phyloP scores from a whole-genome alignment of 2,888 invertebrate genomes.

The Eucera pruinosa region DNA sequence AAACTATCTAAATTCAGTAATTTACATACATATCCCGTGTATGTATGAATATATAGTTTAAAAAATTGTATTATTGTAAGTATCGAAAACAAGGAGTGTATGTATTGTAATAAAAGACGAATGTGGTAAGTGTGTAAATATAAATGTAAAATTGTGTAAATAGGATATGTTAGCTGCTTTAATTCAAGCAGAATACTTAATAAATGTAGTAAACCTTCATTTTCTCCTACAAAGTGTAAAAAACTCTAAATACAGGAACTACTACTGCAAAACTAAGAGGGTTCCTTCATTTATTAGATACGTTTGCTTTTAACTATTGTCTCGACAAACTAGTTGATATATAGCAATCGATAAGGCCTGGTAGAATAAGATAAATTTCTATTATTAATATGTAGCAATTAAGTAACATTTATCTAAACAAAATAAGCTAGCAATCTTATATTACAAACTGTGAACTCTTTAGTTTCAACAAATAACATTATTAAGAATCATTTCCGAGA shows the following conservation, averaged over 20 bases:
- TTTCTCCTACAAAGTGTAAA: conserved; percentile 20
- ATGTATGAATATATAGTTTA: not conserved
- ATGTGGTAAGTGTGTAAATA: conserved; percentile 15
- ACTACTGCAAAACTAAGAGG: conserved; percentile 17
- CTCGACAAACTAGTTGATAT: conserved; percentile 25
- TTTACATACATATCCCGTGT: not conserved
- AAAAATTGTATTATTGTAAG: not conserved
- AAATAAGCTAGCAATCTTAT: not conserved
- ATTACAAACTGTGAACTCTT: conserved; percentile 11
- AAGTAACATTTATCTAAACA: conserved; percentile 9
- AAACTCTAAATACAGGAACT: conserved; percentile 31
- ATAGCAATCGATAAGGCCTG: conserved; percentile 18
- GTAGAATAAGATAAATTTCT: conserved; percentile 1
- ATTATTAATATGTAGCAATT: conserved; percentile 21
- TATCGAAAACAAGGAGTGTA: conserved; percentile 20
- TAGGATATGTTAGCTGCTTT: conserved; percentile 42
- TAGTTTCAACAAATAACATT: conserved; percentile 19
- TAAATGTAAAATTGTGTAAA: conserved; percentile 26
- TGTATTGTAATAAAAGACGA: conserved; percentile 21
- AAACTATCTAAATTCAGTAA: conserved; percentile 22
- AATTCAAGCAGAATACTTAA: conserved; percentile 27
- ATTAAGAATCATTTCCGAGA: conserved; percentile 17
- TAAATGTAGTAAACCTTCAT: conserved; percentile 12
- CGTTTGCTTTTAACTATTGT: conserved; percentile 11
- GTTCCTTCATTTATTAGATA: conserved; percentile 4